A percentile compares a stretch with the other conserved stretches of the same genome.
These are phyloP conservation scores for Sitta europaea DNA, from an alignment of 2,113 vertebrate genomes.

Conservation along the genomic window DNA sequence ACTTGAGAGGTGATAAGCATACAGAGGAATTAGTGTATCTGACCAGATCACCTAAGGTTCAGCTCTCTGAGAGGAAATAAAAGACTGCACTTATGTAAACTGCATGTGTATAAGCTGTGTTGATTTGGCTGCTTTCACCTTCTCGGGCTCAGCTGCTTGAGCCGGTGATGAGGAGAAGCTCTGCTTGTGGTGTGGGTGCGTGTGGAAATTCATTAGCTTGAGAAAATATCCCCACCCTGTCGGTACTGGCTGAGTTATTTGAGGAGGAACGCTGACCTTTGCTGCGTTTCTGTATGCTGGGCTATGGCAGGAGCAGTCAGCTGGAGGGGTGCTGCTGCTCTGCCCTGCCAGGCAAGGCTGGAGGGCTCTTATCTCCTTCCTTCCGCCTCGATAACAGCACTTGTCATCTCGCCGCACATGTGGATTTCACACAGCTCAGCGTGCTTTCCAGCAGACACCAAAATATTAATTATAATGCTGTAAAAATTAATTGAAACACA, in stretches of 20 bases:
- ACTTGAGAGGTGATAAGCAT: neutral
- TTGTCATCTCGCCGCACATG: neutral
- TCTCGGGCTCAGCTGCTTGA: neutral
- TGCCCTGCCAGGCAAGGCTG: constrained; percentile 1
- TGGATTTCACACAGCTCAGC: constrained; percentile 41
- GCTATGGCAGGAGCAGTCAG: neutral
- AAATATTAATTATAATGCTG: constrained; percentile 63
- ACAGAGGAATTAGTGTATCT: neutral
- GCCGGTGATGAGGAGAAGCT: neutral
- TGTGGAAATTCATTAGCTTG: neutral
- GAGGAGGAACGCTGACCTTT: neutral
- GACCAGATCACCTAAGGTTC: neutral
- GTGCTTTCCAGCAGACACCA: constrained; percentile 49
- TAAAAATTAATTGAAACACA: constrained; percentile 65
- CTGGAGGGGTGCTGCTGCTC: neutral
- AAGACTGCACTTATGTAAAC: neutral
- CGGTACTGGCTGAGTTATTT: accelerated
- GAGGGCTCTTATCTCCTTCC: constrained; percentile 27
- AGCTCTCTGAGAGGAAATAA: too few relatives aligned
- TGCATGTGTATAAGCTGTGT: neutral
- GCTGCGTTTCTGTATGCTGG: accelerated
- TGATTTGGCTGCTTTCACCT: neutral
- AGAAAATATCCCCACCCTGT: neutral
- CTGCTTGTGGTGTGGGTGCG: neutral
- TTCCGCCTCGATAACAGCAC: neutral